Conservation (phyloP, 1,140 invertebrate species). For the Planococcus citri region DNA sequence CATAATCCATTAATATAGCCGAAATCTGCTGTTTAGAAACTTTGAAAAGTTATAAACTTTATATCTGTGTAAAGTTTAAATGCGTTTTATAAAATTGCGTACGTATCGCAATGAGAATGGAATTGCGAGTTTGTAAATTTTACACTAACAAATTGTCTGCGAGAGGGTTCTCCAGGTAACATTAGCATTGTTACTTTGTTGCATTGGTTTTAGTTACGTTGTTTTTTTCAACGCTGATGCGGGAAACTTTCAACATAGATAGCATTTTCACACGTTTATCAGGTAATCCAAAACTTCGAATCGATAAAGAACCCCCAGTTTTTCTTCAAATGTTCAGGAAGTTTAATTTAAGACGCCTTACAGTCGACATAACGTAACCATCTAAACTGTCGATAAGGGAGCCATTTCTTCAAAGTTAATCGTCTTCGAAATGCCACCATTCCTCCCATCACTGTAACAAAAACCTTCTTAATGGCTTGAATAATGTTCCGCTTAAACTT, state of each 20-base stretch:
- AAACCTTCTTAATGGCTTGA: conserved; percentile 16
- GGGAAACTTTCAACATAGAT: not conserved
- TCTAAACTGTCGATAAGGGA: conserved; percentile 18
- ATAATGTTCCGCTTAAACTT: conserved; percentile 16
- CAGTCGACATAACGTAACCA: conserved; percentile 15
- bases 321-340: conserved; percentile 17
- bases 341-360: conserved; percentile 19
- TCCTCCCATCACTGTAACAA: not conserved
- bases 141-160: no score
- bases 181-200: not conserved
- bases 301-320: conserved; percentile 14
- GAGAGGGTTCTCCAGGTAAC: not conserved
- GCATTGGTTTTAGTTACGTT: no score
- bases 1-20: not conserved
- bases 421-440: conserved; percentile 4
- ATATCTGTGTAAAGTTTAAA: not conserved
- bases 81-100: not conserved
- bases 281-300: not conserved
- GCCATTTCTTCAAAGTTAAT: conserved; percentile 18
- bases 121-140: no score
- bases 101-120: not conserved
- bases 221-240: not conserved
- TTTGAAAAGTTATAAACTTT: conserved; percentile 4
- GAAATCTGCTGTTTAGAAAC: not conserved
- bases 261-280: conserved; percentile 6